Conservation (phyloP, 2,888 invertebrate species). For the Trissolcus brochymenae region DNA sequence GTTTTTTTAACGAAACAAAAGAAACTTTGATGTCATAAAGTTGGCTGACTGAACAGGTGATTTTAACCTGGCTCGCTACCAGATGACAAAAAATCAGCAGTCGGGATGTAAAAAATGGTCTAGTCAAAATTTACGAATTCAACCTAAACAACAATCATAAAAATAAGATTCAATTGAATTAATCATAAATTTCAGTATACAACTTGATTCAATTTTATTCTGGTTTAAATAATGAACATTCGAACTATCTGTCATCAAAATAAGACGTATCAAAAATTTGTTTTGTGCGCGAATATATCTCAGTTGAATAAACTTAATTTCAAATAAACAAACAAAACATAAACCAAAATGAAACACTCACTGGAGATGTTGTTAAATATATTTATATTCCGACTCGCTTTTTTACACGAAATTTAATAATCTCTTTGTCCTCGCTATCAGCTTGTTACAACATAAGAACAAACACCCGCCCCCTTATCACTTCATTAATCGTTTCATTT, state of each 20-base stretch:
- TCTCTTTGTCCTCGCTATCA: constrained; percentile 35
- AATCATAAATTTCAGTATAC: no score
- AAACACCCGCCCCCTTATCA: constrained; percentile 14
- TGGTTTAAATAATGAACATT: no score
- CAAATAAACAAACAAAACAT: background rate
- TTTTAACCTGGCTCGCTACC: no score
- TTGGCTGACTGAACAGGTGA: no score
- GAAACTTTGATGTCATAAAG: no score
- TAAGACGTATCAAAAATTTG: constrained; percentile 10
- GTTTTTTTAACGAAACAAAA: no score
- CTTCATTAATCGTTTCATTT: constrained; percentile 14
- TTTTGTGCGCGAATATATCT: constrained; percentile 15
- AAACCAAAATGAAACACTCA: constrained; percentile 14
- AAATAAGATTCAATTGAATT: no score
- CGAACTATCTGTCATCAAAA: constrained; percentile 12
- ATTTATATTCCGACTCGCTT: constrained; percentile 6
- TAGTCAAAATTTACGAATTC: no score
- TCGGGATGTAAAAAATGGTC: no score
- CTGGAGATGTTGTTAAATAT: constrained; percentile 11
- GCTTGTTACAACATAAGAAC: constrained; percentile 9
- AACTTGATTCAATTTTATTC: no score
- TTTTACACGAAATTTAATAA: constrained; percentile 30
- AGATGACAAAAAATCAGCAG: no score
- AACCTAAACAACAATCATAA: no score
- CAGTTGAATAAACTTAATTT: constrained; percentile 34